Percentiles rank a stretch among this genome's conserved stretches.
phyloP scores from a whole-genome alignment of 2,797 vertebrate genomes.

The Enoplosus armatus region DNA sequence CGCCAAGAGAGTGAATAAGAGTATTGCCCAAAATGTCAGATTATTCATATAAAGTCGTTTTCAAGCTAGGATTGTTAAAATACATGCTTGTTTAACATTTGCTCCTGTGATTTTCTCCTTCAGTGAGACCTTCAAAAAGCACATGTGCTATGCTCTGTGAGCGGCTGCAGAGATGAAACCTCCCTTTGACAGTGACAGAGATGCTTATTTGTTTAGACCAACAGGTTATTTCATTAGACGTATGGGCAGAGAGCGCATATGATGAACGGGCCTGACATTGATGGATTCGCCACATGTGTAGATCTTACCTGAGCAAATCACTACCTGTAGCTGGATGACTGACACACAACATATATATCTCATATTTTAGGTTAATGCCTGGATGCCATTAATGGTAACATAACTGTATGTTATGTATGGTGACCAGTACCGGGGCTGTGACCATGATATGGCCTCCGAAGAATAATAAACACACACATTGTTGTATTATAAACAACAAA shows the following conservation, averaged over 20 bases:
- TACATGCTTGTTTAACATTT: neutral
- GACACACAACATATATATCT: constrained; percentile 29
- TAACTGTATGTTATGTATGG: neutral
- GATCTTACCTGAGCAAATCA: constrained; percentile 50
- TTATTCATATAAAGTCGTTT: neutral
- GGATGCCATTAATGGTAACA: constrained; percentile 21
- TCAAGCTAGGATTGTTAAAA: neutral
- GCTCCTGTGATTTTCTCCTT: constrained; percentile 39
- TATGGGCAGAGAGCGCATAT: constrained; percentile 56
- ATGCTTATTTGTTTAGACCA: constrained; percentile 72
- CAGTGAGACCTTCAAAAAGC: constrained; percentile 57
- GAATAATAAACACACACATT: constrained; percentile 4
- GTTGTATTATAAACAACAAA: constrained; percentile 11
- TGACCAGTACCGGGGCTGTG: neutral
- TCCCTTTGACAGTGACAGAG: constrained; percentile 71
- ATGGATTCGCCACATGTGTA: constrained; percentile 67
- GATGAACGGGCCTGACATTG: constrained; percentile 70
- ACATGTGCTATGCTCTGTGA: constrained; percentile 17
- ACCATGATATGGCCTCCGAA: neutral
- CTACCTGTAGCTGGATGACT: constrained; percentile 44
- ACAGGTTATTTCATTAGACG: constrained; percentile 78
- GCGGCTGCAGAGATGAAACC: constrained; percentile 32
- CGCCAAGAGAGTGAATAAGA: neutral
- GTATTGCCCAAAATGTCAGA: constrained; percentile 1
- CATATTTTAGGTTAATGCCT: constrained; percentile 38